A percentile compares a stretch with the other conserved stretches of the same genome.
Evolutionary conservation across 1,140 invertebrate species (phyloP).

Genomic region (Aphaenogaster rudis): DNA sequence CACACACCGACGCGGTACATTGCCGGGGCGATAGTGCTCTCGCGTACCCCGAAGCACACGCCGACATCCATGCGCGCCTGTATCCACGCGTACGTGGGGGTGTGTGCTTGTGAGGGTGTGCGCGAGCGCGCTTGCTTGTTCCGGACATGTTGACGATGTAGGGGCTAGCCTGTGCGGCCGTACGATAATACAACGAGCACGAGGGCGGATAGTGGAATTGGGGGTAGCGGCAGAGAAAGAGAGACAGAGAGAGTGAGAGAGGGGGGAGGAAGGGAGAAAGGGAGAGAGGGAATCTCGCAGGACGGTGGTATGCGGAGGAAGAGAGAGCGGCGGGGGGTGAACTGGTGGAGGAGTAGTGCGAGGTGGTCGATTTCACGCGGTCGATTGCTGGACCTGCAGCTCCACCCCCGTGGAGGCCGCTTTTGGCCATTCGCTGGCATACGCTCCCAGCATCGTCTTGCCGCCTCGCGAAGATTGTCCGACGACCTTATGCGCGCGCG

Average conservation of each 20-base stretch:
- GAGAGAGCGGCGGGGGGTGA: conserved; percentile 38
- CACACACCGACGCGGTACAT: conserved; percentile 74
- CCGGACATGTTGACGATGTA: conserved; percentile 83
- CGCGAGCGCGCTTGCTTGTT: conserved; percentile 69
- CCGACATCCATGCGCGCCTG: conserved; percentile 31
- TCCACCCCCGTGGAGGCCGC: conserved; percentile 72
- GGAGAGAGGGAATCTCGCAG: conserved; percentile 50
- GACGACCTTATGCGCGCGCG: conserved; percentile 30
- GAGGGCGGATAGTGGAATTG: conserved; percentile 67
- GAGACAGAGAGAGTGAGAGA: background rate
- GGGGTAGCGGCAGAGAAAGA: conserved; percentile 18
- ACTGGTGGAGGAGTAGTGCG: conserved; percentile 69
- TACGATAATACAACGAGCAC: conserved; percentile 81
- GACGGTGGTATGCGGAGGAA: conserved; percentile 65
- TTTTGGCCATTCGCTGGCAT: conserved; percentile 71
- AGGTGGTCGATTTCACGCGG: conserved; percentile 79
- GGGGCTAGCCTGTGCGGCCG: conserved; percentile 80
- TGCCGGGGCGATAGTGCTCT: conserved; percentile 59
- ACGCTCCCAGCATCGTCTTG: conserved; percentile 49
- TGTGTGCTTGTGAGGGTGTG: background rate
- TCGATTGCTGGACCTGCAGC: conserved; percentile 78
- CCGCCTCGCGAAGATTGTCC: conserved; percentile 45
- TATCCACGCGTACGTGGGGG: background rate
- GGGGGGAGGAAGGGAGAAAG: background rate
- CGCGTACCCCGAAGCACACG: conserved; percentile 47